Conservation (phyloP, 2,113 vertebrate species). For the Oreocharis arfaki region DNA sequence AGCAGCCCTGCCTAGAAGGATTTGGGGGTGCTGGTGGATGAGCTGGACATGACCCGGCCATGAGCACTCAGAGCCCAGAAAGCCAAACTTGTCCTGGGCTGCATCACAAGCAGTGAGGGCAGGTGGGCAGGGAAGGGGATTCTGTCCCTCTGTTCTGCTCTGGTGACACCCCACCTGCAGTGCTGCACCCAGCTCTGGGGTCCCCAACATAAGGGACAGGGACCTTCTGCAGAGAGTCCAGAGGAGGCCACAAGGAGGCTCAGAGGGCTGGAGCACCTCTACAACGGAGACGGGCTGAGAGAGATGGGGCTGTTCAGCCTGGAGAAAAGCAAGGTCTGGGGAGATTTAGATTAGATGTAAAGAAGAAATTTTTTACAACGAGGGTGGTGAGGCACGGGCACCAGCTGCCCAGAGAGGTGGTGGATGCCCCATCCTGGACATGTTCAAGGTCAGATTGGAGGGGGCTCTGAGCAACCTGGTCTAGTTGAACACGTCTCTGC, state of each 20-base stretch:
- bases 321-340: not conserved
- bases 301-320: not conserved
- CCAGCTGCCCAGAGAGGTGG: not conserved
- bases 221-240: not conserved
- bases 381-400: not conserved
- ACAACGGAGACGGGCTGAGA: not conserved
- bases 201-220: not conserved
- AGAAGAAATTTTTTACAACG: not conserved
- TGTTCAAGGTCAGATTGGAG: accelerated
- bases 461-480: not conserved
- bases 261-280: not conserved
- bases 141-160: not conserved
- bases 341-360: not conserved
- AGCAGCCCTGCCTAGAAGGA: not conserved
- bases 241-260: not conserved
- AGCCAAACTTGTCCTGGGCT: not conserved
- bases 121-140: not conserved
- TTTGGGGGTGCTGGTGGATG: not conserved
- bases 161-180: not conserved
- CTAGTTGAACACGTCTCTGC: not conserved
- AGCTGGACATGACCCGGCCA: not conserved
- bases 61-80: not conserved
- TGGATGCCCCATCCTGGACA: not conserved
- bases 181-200: not conserved
- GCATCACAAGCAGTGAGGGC: not conserved